Percentiles rank a stretch among this genome's conserved stretches.
These are phyloP conservation scores for Drosophila novamexicana DNA, from an alignment of 1,140 invertebrate species.

Conservation along the genomic window DNA sequence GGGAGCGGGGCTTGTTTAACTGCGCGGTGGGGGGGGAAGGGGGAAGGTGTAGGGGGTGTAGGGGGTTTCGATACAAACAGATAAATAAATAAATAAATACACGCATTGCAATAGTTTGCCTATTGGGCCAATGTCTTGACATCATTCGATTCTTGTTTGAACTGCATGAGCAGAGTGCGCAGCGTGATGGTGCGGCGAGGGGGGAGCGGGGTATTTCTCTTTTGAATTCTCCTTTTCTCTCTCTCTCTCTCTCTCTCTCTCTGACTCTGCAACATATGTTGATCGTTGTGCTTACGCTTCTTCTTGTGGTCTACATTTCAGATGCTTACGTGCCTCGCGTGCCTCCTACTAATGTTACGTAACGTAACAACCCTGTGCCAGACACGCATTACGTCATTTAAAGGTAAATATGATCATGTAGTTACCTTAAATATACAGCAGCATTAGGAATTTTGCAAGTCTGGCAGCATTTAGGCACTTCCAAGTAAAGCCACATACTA, in stretches of 20 bases:
- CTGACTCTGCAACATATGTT: background rate
- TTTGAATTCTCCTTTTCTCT: background rate
- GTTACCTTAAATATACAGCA: too few relatives aligned
- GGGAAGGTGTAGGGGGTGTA: background rate
- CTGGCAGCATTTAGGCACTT: too few relatives aligned
- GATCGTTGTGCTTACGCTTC: background rate
- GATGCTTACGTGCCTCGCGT: slow-evolving; percentile 13
- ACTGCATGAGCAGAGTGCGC: slow-evolving; percentile 4
- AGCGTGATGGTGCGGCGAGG: background rate
- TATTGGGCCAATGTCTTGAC: slow-evolving; percentile 45
- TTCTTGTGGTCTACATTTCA: slow-evolving; percentile 5
- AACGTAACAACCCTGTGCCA: slow-evolving; percentile 9
- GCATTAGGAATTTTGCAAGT: too few relatives aligned
- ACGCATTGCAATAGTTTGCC: slow-evolving; percentile 22
- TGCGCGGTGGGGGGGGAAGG: background rate
- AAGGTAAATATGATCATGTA: background rate
- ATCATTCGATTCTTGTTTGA: slow-evolving; percentile 41
- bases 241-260: background rate
- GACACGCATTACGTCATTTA: slow-evolving; percentile 43
- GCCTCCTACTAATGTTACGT: slow-evolving; percentile 20
- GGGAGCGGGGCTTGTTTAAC: background rate
- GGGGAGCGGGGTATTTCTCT: too few relatives aligned
- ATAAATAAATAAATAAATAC: slow-evolving; percentile 48
- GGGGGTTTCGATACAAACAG: slow-evolving; percentile 43
- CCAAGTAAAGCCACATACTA: too few relatives aligned